These are phyloP conservation scores for Cebus imitator DNA, from an alignment of 2,113 vertebrate species.

Conservation along the genomic window DNA sequence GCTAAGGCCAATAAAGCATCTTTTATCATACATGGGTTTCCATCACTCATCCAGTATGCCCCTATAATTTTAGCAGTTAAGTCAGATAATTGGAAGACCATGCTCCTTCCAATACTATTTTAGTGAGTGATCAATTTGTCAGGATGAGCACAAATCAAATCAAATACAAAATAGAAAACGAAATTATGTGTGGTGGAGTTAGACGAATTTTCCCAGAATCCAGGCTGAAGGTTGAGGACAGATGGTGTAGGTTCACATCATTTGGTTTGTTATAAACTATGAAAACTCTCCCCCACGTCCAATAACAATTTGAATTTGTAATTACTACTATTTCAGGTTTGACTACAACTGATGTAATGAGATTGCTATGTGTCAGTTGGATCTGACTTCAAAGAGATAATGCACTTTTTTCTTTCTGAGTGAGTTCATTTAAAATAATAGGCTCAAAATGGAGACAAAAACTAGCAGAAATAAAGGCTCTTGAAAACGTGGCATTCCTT, in stretches of 20 bases:
- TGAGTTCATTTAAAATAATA: slow-evolving; percentile 50
- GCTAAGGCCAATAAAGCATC: neutral
- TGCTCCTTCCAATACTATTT: slow-evolving; percentile 26
- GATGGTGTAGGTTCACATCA: neutral
- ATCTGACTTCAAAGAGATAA: slow-evolving; percentile 43
- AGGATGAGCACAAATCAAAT: neutral
- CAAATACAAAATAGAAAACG: neutral
- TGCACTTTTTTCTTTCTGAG: neutral
- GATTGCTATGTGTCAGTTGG: neutral
- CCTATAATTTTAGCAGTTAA: neutral
- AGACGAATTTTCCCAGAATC: neutral
- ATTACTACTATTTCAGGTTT: neutral
- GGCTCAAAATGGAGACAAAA: slow-evolving; percentile 36
- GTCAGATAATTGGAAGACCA: neutral
- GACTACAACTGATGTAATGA: neutral
- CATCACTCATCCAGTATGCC: neutral
- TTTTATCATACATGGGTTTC: neutral
- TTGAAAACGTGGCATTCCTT: slow-evolving; percentile 20
- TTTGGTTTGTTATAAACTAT: neutral
- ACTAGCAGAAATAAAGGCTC: slow-evolving; percentile 12
- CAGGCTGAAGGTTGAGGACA: neutral
- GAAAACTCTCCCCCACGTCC: neutral
- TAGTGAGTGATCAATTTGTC: neutral
- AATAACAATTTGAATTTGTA: neutral
- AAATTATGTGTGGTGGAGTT: neutral